Base-by-base conservation (phyloP, 2,797 vertebrate species). In the Xenopus petersii region DNA sequence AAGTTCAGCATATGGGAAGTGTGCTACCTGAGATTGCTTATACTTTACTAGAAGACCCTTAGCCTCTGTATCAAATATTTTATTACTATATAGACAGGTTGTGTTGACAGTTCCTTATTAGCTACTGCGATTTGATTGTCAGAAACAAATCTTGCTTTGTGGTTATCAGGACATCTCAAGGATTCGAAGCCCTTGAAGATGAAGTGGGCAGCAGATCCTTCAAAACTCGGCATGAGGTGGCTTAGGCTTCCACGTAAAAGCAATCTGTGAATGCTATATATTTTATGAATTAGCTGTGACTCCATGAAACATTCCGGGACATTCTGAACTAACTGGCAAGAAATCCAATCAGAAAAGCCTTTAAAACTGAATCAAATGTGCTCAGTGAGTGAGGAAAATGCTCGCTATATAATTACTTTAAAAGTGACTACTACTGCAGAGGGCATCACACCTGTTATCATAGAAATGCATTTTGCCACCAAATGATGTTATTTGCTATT, bases 51-150 rank as follows among this genome's bases (percentile, higher is more conserved):
- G 47, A 56, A 69, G 76, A 65, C 76, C 68, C 54, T 48, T 70
- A 21, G 71, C 76, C 71, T 79, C 66, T 70, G 65, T 66, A 79
- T 79, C 76, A 79, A 70, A 74, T 79, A 74, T 74, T 79, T 79
- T 79, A 79, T 79, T 73, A 79, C 76, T 59, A 26, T 79, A 79
- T 74, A 79, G 76, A 54, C 71, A 68, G 65, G n/a, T 21, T 21
- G 51, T 70, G 72, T 8, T 81, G 74, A 78, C 75, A 80, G 68
- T 51, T 71, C 77, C 67, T 74, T 73, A 62, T 64, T 42, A 78
- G 75, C 75, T 79, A 74, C 46, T 62, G 36, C 16, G 9, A 77
- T 24, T 0, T 48, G 74, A 74, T 11, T 64, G 60, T 49, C 21
- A 77, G 71, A 74, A 79, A 46, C 3, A 10, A 9, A 77, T 65